phyloP scores from a whole-genome alignment of 2,113 vertebrate genomes.

The Coracopsis vasa region DNA sequence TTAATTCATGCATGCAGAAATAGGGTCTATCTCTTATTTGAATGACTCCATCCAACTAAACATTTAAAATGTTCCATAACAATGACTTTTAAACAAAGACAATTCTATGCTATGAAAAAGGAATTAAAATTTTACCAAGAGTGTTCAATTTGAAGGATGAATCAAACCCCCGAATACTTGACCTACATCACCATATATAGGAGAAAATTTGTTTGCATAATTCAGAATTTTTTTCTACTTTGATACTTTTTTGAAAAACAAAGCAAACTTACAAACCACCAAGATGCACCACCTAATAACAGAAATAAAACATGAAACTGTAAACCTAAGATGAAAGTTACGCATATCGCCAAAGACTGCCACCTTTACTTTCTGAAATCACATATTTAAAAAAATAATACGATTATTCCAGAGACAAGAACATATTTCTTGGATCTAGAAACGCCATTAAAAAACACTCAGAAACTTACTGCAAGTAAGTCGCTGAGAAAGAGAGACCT shows the following conservation, averaged over 20 bases:
- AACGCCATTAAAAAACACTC: not conserved
- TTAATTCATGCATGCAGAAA: not conserved
- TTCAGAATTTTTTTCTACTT: not conserved
- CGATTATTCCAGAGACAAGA: not conserved
- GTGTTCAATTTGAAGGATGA: constrained; percentile 17
- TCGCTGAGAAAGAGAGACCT: not conserved
- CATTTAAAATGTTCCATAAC: not conserved
- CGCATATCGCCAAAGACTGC: not conserved
- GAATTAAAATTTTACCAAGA: constrained; percentile 41
- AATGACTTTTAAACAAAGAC: not conserved
- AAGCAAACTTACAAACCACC: not conserved
- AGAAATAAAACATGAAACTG: not conserved
- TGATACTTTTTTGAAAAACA: not conserved
- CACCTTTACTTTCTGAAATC: not conserved
- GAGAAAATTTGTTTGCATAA: not conserved
- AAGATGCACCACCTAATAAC: not conserved
- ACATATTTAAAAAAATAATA: not conserved
- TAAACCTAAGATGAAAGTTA: not conserved
- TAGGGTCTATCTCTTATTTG: not conserved
- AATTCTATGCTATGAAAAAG: not conserved
- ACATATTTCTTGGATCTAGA: not conserved
- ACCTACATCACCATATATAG: not conserved
- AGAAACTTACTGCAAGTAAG: not conserved
- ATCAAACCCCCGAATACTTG: not conserved
- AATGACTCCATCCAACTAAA: not conserved